Conservation (phyloP, 2,797 vertebrate genomes). For the Fundulus diaphanus region DNA sequence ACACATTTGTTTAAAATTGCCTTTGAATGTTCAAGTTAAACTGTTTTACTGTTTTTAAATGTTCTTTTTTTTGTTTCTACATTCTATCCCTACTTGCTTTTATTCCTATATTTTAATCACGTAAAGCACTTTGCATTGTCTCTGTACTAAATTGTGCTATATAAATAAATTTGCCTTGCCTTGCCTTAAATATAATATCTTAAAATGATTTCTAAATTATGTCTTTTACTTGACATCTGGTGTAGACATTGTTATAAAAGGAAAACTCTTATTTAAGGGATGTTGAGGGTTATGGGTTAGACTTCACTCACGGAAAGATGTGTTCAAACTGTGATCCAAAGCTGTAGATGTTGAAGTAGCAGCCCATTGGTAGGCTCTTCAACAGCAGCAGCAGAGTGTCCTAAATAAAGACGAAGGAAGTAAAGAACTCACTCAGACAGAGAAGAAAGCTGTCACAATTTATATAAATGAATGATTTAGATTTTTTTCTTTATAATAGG, state of each 20-base stretch:
- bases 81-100: too few species aligned
- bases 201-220: background rate
- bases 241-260: background rate
- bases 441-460: background rate
- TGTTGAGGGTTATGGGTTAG: background rate
- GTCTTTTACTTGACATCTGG: background rate
- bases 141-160: too few species aligned
- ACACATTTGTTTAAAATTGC: too few species aligned
- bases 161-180: too few species aligned
- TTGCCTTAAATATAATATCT: too few species aligned
- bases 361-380: slow-evolving; percentile 90
- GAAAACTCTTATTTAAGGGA: background rate
- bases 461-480: background rate
- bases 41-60: too few species aligned
- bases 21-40: too few species aligned
- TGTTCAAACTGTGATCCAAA: slow-evolving; percentile 82
- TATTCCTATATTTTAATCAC: too few species aligned
- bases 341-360: slow-evolving; percentile 89
- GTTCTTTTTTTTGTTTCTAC: too few species aligned
- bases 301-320: slow-evolving; percentile 76
- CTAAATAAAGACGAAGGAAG: background rate
- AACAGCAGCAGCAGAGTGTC: slow-evolving; percentile 88
- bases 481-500: too few species aligned
- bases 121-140: too few species aligned
- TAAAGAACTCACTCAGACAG: background rate